Conservation (phyloP, 2,113 vertebrate species). For the Poecile atricapillus region DNA sequence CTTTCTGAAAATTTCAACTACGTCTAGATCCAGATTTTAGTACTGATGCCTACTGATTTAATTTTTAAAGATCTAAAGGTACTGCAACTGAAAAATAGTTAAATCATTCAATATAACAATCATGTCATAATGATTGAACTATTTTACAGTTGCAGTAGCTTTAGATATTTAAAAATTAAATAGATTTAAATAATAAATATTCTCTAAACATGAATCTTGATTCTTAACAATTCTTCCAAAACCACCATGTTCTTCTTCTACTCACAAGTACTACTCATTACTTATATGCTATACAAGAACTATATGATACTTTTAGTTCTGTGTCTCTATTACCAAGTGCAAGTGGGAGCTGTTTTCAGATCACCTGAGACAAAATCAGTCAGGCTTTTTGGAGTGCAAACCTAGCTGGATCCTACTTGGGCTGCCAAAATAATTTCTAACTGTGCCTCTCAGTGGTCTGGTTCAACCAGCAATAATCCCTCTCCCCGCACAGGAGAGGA, state of each 20-base stretch:
- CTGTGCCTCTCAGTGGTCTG: neutral
- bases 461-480: neutral
- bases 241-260: neutral
- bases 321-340: neutral
- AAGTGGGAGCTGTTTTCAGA: neutral
- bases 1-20: neutral
- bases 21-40: neutral
- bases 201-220: neutral
- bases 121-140: too few species aligned
- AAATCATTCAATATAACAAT: neutral
- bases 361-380: neutral
- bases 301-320: neutral
- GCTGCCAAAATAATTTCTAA: neutral
- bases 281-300: neutral
- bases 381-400: neutral
- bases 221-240: neutral
- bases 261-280: neutral
- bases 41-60: neutral
- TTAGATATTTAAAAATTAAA: too few species aligned
- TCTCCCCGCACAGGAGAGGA: fast-evolving
- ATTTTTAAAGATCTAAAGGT: neutral
- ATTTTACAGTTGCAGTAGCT: too few species aligned
- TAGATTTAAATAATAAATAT: neutral
- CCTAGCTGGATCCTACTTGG: neutral
- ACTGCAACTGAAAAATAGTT: neutral